Conservation (phyloP, 2,888 invertebrate species). For the Eumerus sabulonum region DNA sequence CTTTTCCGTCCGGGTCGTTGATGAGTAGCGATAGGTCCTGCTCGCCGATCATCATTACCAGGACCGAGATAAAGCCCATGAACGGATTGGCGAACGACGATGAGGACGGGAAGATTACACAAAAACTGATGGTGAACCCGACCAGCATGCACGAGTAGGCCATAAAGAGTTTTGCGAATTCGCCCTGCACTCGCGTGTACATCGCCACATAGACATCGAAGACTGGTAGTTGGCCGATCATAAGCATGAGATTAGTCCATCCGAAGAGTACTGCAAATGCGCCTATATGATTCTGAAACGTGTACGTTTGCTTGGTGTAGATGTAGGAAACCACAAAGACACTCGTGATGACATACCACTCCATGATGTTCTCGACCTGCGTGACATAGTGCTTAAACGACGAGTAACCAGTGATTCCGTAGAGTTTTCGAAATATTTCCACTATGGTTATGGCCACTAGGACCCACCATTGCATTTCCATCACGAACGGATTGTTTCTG, state of each 20-base stretch:
- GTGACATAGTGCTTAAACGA: conserved; percentile 90
- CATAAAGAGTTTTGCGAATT: conserved; percentile 91
- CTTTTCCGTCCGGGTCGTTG: conserved; percentile 87
- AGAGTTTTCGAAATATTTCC: conserved; percentile 89
- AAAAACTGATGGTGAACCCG: conserved; percentile 92
- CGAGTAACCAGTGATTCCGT: conserved; percentile 90
- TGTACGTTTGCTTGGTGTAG: conserved; percentile 87
- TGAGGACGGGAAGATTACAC: conserved; percentile 91
- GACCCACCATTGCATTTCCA: conserved; percentile 92
- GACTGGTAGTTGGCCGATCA: conserved; percentile 92
- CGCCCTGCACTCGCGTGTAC: conserved; percentile 92
- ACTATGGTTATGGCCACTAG: conserved; percentile 88
- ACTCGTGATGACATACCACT: conserved; percentile 92
- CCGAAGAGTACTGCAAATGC: conserved; percentile 91
- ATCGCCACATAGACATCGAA: conserved; percentile 95
- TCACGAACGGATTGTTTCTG: conserved; percentile 86
- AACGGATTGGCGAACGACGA: conserved; percentile 91
- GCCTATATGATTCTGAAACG: conserved; percentile 92
- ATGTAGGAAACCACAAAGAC: conserved; percentile 91
- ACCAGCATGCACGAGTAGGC: conserved; percentile 91
- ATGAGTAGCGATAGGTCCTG: conserved; percentile 87
- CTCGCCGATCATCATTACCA: conserved; percentile 95
- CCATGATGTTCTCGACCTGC: conserved; percentile 91
- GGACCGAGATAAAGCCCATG: conserved; percentile 89
- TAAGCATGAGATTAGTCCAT: conserved; percentile 94